Conservation (phyloP, 2,888 invertebrate genomes). For the Pollenia amentaria region DNA sequence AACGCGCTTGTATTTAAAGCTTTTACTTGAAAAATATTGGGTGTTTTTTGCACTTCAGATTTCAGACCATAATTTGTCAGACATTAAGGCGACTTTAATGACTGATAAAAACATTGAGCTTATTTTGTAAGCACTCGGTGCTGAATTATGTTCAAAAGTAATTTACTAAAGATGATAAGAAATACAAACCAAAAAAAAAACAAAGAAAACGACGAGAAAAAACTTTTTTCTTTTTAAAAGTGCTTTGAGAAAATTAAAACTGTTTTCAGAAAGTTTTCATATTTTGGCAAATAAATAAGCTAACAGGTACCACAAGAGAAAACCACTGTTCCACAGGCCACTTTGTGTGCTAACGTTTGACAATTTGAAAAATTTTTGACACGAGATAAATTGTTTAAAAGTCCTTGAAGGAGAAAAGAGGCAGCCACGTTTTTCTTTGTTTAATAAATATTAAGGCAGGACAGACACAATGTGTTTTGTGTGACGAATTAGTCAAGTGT, state of each 20-base stretch:
- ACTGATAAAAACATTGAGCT: conserved; percentile 73
- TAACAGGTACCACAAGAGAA: conserved; percentile 5
- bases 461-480: conserved; percentile 8
- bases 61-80: conserved; percentile 74
- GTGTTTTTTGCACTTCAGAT: conserved; percentile 39
- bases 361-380: conserved; percentile 34
- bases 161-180: conserved; percentile 49
- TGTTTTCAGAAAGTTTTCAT: not conserved
- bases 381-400: conserved; percentile 13
- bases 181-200: conserved; percentile 1
- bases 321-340: conserved; percentile 19
- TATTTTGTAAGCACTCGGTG: conserved; percentile 28
- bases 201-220: not conserved
- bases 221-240: not conserved
- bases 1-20: not conserved
- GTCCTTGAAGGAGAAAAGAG: conserved; percentile 14
- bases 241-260: not conserved
- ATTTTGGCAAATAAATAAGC: not conserved
- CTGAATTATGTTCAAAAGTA: conserved; percentile 19
- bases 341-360: not conserved
- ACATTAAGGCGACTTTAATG: conserved; percentile 79
- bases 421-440: not conserved
- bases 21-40: conserved; percentile 42
- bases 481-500: conserved; percentile 51
- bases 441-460: not conserved